Evolutionary conservation across 2,113 vertebrate species (phyloP), one percentile per base, ranked within the genome.

Genomic region (Erinaceus europaeus): DNA sequence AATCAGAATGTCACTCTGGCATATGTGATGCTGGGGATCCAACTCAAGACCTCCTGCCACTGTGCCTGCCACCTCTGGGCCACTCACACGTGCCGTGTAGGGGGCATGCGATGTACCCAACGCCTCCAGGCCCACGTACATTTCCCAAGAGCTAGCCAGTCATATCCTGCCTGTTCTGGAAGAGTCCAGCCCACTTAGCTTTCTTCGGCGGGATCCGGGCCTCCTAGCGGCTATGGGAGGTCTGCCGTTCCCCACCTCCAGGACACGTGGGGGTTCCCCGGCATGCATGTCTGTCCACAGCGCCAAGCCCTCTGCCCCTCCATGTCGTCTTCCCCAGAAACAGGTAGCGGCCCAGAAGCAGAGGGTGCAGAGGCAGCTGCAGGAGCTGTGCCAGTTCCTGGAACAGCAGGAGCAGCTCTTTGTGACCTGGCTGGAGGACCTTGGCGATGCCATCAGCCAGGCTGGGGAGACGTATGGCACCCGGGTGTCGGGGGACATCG

Each of bases 351-450:
- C 7, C 29, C 92, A 95, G 86, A 95, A 92, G 68, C 87, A 90
- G 89, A 88, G 50, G 88, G 25, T 92, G 0, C 81, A 17, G 29
- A 29, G 55, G 0, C 88, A 85, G 48, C 48, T 95, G 32, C 79
- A 81, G 42, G 50, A 86, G 46, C 25, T 95, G 38, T 89, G 53
- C 42, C 81, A n/a, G 6, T 92, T 96, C 38, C 80, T 97, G 84
- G 71, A 93, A 62, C 72, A 94, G 25, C 93, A 90, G 17, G 90
- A 97, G 40, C 62, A 68, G 10, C 5, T 88, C 23, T 95, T 96
- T 36, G 32, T 93, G 83, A 48, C 81, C 34, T 88, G 34, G 34
- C 15, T 96, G 32, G 75, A 89, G 32, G 89, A 94, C 12, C 53
- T 96, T 81, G 86, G 44, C 34, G 74, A 78, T 27, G 92, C 78